A percentile compares a stretch with the other conserved stretches of the same genome.
Evolutionary conservation across 1,140 invertebrate species (phyloP).

Genomic region (Papilio helenus): DNA sequence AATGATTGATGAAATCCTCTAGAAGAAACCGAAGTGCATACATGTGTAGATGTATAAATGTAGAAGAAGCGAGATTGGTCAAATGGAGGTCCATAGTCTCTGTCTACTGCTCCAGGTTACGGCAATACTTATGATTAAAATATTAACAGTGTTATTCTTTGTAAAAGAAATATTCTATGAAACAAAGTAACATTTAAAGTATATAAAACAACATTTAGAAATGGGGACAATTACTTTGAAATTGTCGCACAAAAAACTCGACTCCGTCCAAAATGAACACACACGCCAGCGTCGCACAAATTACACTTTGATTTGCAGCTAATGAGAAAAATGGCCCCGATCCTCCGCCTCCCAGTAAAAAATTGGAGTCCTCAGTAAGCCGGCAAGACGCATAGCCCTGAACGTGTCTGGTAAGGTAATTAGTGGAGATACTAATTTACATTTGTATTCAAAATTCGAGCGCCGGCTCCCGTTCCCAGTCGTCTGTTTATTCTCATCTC

Average conservation of each 20-base stretch:
- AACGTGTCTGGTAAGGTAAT: slow-evolving; percentile 81
- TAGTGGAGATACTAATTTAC: slow-evolving; percentile 84
- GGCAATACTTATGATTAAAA: not conserved
- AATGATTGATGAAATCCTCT: not conserved
- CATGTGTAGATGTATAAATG: too few relatives aligned
- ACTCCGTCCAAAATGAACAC: slow-evolving; percentile 46
- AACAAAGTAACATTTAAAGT: not conserved
- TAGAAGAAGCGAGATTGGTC: too few relatives aligned
- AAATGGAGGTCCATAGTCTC: too few relatives aligned
- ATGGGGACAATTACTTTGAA: slow-evolving; percentile 29
- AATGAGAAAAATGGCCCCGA: slow-evolving; percentile 77
- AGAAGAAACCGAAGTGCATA: too few relatives aligned
- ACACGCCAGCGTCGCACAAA: slow-evolving; percentile 60
- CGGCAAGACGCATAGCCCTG: slow-evolving; percentile 79
- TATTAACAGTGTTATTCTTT: not conserved
- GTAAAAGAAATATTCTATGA: not conserved
- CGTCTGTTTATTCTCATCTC: slow-evolving; percentile 82
- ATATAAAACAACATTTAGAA: slow-evolving; percentile 29
- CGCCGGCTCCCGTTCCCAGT: slow-evolving; percentile 79
- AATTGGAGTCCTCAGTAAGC: slow-evolving; percentile 75
- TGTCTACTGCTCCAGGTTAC: too few relatives aligned
- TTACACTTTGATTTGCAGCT: slow-evolving; percentile 72
- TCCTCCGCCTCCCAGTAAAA: slow-evolving; percentile 68
- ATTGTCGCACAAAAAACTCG: slow-evolving; percentile 31
- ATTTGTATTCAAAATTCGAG: slow-evolving; percentile 85